These are phyloP conservation scores for Cecidostiba fungosa DNA, from an alignment of 2,888 invertebrate species.

Conservation along the genomic window DNA sequence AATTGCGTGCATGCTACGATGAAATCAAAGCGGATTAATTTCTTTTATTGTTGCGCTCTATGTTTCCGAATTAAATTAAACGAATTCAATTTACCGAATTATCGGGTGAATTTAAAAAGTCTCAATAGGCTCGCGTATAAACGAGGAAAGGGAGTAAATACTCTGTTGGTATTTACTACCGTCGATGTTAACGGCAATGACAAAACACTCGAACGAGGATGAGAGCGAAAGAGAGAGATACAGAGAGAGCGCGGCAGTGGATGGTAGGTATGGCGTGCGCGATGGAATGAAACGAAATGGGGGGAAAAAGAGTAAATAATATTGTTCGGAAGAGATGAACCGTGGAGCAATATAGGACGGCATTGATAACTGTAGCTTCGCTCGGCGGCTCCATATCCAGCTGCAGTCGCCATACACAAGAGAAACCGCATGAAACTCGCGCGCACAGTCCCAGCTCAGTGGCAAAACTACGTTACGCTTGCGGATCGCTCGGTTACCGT, in stretches of 20 bases:
- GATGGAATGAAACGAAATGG: not conserved
- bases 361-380: not conserved
- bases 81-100: not conserved
- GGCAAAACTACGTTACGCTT: constrained; percentile 5
- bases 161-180: not conserved
- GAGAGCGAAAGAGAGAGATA: not conserved
- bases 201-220: not conserved
- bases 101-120: not conserved
- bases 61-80: not conserved
- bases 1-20: not conserved
- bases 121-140: not conserved
- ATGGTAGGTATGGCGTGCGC: not conserved
- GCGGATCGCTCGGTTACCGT: not conserved
- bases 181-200: constrained; percentile 9
- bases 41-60: not conserved
- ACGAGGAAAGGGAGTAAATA: not conserved
- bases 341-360: constrained; percentile 5
- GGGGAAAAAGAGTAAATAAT: not conserved
- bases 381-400: not conserved
- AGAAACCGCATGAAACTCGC: constrained; percentile 1
- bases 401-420: not conserved
- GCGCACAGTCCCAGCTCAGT: not conserved
- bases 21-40: not conserved
- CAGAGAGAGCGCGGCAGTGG: not conserved
- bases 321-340: constrained; percentile 11